Evolutionary conservation across 1,140 invertebrate species (phyloP), one percentile per base, ranked within the genome.

Genomic region (Trialeurodes vaporariorum): DNA sequence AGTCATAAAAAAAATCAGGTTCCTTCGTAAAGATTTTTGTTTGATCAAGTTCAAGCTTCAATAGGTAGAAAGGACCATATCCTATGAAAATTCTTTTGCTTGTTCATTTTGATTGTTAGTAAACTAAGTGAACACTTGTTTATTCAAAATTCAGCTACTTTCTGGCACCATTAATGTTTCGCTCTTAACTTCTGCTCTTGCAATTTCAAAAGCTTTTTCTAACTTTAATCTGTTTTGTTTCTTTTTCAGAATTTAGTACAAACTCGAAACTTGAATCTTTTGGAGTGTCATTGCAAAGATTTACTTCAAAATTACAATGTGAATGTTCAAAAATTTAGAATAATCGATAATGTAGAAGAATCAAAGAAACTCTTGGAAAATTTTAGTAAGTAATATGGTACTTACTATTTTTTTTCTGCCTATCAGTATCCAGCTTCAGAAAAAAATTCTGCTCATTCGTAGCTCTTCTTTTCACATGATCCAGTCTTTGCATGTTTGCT

Each of bases 271-370:
- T 81, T 98, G 61, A 98, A 98, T 83, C 81, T 99, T 11, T 84
- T 98, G 72, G 96, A 98, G 80, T 98, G 94, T 78, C 95, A 98
- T 77, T 96, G 94, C 75, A 98, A 99, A 81, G 86, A 93, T 74
- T 80, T 98, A 1, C 82, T 99, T 68, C 82, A 86, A 68, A 88
- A 94, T 73, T 84, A 90, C 80, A 89, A 91, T 11, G 90, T 98
- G n/a, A 87, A 88, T 25, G 91, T 98, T 63, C 96, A 99, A 79
- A 89, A 92, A 75, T 98, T 98, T 78, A 83, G 88, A 67, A 85
- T 98, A 63, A 83, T 93, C 60, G 87, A 90, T 71, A 85, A 87
- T 68, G 74, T 80, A 22, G 80, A 85, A 40, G 85, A 92, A 73
- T 85, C 87, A 1, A 80, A 83, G 68, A 75, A 84, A n/a, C 81